phyloP scores from a whole-genome alignment of 2,888 invertebrate species.

The Chymomyza fuscimana region DNA sequence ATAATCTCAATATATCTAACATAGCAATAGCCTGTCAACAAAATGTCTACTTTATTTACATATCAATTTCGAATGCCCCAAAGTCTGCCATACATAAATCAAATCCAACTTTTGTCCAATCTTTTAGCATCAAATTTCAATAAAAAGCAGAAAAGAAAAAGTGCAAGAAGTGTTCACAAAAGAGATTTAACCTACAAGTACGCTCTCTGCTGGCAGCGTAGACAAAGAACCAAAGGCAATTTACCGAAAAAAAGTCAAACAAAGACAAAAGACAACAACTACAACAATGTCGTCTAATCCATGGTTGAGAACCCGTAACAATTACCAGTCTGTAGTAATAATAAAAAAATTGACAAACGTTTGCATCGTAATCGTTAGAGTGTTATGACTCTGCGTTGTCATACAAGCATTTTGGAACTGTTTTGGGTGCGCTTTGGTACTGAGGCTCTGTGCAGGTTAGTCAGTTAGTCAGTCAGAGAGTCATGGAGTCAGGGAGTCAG shows the following conservation, averaged over 20 bases:
- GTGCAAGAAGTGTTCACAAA: background rate
- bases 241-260: background rate
- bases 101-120: background rate
- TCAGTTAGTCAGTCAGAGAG: slow-evolving; percentile 36
- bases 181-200: background rate
- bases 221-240: slow-evolving; percentile 29
- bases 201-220: background rate
- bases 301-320: slow-evolving; percentile 56
- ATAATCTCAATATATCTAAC: background rate
- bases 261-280: background rate
- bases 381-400: background rate
- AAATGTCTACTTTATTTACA: slow-evolving; percentile 4
- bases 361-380: slow-evolving; percentile 58
- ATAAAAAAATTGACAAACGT: slow-evolving; percentile 57
- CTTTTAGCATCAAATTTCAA: slow-evolving; percentile 1
- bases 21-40: background rate
- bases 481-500: slow-evolving; percentile 8
- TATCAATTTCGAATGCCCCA: slow-evolving; percentile 4
- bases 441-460: slow-evolving; percentile 49
- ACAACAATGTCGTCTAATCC: slow-evolving; percentile 5
- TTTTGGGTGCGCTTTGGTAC: background rate
- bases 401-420: no score
- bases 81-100: background rate
- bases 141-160: background rate
- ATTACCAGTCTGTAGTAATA: slow-evolving; percentile 46